Percentiles rank a stretch among this genome's conserved stretches.
Evolutionary conservation across 1,140 invertebrate species (phyloP).

Genomic region (Euglossa dilemma): DNA sequence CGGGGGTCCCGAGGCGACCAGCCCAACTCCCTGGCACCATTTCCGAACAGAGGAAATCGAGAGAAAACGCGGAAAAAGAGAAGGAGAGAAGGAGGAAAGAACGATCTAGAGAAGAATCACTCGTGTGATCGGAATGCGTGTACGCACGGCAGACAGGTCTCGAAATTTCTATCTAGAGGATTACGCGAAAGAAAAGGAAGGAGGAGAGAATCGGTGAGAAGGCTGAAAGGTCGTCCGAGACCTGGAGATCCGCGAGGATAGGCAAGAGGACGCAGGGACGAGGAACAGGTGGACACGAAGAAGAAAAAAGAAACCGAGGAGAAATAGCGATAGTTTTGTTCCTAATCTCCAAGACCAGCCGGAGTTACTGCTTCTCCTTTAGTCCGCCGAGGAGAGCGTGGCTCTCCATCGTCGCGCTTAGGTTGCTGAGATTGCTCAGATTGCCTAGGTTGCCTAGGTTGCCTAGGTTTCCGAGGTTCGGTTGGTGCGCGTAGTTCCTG

Average conservation of each 20-base stretch:
- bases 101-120: not conserved
- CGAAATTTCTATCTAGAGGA: not conserved
- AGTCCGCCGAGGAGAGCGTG: slow-evolving; percentile 78
- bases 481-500: slow-evolving; percentile 97
- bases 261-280: not conserved
- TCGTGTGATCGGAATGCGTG: not conserved
- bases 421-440: slow-evolving; percentile 78
- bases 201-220: not conserved
- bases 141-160: not conserved
- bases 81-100: not conserved
- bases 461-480: slow-evolving; percentile 84
- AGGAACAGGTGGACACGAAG: not conserved
- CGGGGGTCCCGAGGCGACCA: too few relatives aligned
- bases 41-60: too few relatives aligned
- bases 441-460: slow-evolving; percentile 79
- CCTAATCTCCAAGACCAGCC: slow-evolving; percentile 56
- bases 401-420: slow-evolving; percentile 79
- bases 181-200: not conserved
- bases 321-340: slow-evolving; percentile 21
- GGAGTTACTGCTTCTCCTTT: slow-evolving; percentile 80
- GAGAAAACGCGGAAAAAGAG: too few relatives aligned
- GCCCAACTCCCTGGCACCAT: too few relatives aligned
- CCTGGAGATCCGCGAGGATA: not conserved
- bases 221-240: not conserved
- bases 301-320: slow-evolving; percentile 52